Conservation (phyloP, 2,113 vertebrate species). For the Dascyllus trimaculatus region DNA sequence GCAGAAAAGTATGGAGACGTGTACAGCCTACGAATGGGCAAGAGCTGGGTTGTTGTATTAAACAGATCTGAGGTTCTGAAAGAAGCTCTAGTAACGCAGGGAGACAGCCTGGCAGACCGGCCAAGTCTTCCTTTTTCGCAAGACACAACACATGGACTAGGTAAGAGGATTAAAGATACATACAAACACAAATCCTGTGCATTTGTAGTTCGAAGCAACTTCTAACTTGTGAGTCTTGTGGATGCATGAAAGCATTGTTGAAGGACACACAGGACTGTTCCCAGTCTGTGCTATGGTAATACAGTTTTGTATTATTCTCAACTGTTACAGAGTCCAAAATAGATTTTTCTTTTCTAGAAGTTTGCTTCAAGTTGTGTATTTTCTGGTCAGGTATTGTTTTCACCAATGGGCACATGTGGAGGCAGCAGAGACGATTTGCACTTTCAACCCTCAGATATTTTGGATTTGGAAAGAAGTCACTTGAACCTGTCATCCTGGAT, state of each 20-base stretch:
- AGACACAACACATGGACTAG: background rate
- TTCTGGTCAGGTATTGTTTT: conserved; percentile 60
- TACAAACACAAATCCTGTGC: too few species aligned
- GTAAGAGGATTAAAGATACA: background rate
- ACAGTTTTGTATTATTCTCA: too few species aligned
- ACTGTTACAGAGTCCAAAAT: too few species aligned
- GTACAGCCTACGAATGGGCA: conserved; percentile 61
- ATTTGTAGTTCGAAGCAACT: too few species aligned
- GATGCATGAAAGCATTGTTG: background rate
- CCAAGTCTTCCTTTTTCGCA: conserved; percentile 36
- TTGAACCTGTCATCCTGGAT: conserved; percentile 84
- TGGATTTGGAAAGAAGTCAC: conserved; percentile 82
- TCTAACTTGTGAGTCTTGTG: background rate
- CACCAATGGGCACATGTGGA: conserved; percentile 75
- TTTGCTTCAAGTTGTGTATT: too few species aligned
- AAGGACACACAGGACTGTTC: too few species aligned
- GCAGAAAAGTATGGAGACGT: conserved; percentile 56
- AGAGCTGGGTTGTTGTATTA: conserved; percentile 50
- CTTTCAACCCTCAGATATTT: conserved; percentile 84
- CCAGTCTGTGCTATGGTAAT: too few species aligned
- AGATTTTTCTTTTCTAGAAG: too few species aligned
- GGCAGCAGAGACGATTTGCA: conserved; percentile 82
- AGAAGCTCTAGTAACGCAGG: conserved; percentile 68
- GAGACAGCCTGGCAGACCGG: conserved; percentile 60
- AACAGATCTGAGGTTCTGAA: conserved; percentile 59